These are phyloP conservation scores for Capromys pilorides DNA, from an alignment of 2,797 vertebrate genomes.

Conservation along the genomic window DNA sequence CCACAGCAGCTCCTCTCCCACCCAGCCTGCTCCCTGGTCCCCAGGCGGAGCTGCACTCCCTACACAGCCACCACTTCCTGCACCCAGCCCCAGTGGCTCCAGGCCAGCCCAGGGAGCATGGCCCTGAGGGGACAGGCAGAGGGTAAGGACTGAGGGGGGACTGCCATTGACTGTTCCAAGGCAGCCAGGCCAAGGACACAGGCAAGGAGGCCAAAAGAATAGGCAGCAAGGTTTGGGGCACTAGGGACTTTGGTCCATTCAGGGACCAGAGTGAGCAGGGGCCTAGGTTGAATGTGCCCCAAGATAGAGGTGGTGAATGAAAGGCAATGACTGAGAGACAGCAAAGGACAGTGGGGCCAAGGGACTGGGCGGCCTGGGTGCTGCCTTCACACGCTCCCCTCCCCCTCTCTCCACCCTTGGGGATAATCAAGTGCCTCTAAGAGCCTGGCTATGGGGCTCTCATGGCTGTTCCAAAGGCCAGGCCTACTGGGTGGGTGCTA, in stretches of 20 bases:
- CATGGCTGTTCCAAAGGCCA: neutral
- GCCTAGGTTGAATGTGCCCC: neutral
- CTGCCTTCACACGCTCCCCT: rapidly evolving
- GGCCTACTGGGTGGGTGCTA: neutral
- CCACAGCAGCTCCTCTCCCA: neutral
- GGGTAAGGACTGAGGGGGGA: rapidly evolving
- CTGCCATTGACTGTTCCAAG: neutral
- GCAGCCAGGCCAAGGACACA: neutral
- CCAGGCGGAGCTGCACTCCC: neutral
- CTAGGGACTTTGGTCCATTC: neutral
- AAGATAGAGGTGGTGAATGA: neutral
- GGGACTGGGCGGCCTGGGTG: too few relatives aligned
- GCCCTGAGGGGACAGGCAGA: neutral
- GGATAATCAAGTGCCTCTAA: neutral
- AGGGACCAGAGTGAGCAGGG: neutral
- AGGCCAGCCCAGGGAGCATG: too few relatives aligned
- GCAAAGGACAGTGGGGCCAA: rapidly evolving
- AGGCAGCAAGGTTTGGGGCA: neutral
- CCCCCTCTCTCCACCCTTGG: neutral
- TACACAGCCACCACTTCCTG: neutral
- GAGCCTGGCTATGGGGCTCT: neutral
- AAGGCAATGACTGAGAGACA: neutral
- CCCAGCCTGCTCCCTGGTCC: neutral
- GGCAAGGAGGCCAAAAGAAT: neutral
- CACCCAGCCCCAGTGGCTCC: neutral